These are phyloP conservation scores for Drosophila pseudoananassae DNA, from an alignment of 1,140 invertebrate species.

Conservation along the genomic window DNA sequence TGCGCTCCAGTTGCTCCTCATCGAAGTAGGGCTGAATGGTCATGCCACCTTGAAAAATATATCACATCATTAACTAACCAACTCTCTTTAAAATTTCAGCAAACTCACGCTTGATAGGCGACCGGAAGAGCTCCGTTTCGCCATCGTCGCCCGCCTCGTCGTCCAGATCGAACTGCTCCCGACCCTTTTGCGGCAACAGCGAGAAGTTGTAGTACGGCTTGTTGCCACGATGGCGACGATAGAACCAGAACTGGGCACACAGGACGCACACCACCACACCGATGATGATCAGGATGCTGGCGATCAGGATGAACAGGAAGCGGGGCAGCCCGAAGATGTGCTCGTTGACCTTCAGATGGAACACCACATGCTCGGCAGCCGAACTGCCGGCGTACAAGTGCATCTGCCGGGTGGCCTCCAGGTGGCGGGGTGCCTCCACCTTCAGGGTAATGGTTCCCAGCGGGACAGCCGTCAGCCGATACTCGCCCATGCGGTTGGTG, in stretches of 20 bases:
- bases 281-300: conserved; percentile 85
- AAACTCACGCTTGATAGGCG: conserved; percentile 85
- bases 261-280: conserved; percentile 70
- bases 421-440: conserved; percentile 86
- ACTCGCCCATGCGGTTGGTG: conserved; percentile 86
- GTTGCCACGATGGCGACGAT: conserved; percentile 69
- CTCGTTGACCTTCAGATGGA: conserved; percentile 88
- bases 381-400: conserved; percentile 83
- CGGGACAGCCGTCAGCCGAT: conserved; percentile 85
- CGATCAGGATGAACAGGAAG: conserved; percentile 89
- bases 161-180: conserved; percentile 83
- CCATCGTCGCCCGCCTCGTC: conserved; percentile 85
- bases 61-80: conserved; percentile 2
- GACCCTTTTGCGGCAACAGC: conserved; percentile 82
- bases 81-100: neutral
- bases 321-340: conserved; percentile 89
- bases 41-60: conserved; percentile 55
- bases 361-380: conserved; percentile 86
- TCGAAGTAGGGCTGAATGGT: conserved; percentile 85
- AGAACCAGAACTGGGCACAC: conserved; percentile 76
- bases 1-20: conserved; percentile 80
- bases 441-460: conserved; percentile 86
- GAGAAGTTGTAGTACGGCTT: conserved; percentile 84
- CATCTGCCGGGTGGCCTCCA: conserved; percentile 85
- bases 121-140: conserved; percentile 87